These are phyloP conservation scores for Rhinolophus ferrumequinum DNA, from an alignment of 2,113 vertebrate genomes.

Conservation along the genomic window DNA sequence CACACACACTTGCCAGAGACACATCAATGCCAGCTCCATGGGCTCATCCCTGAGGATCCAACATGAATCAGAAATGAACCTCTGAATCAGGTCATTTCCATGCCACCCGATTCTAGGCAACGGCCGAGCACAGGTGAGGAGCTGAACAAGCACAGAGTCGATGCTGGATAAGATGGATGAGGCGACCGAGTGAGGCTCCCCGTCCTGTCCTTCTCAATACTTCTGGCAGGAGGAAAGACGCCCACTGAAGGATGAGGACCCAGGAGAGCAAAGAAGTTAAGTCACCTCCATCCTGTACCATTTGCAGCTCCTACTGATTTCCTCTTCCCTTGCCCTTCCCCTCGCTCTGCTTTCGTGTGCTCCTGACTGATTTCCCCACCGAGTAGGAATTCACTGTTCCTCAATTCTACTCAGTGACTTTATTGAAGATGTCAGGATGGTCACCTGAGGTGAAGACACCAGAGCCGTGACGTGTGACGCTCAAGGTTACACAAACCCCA, in stretches of 20 bases:
- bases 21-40: rapidly evolving
- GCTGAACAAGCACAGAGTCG: no score
- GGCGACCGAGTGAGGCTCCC: rapidly evolving
- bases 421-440: neutral
- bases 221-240: neutral
- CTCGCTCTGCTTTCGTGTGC: neutral
- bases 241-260: rapidly evolving
- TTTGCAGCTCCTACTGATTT: neutral
- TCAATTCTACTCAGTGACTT: neutral
- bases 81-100: neutral
- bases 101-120: rapidly evolving
- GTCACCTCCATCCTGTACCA: neutral
- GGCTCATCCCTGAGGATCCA: no score
- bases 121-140: neutral
- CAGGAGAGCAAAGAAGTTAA: neutral
- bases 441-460: neutral
- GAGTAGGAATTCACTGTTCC: rapidly evolving
- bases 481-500: neutral
- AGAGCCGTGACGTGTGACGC: neutral
- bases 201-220: neutral
- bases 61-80: neutral
- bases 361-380: neutral
- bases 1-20: neutral
- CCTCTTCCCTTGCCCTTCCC: no score
- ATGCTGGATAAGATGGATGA: neutral